These are phyloP conservation scores for Zaprionus taronus DNA, from an alignment of 1,140 invertebrate genomes.

Conservation along the genomic window DNA sequence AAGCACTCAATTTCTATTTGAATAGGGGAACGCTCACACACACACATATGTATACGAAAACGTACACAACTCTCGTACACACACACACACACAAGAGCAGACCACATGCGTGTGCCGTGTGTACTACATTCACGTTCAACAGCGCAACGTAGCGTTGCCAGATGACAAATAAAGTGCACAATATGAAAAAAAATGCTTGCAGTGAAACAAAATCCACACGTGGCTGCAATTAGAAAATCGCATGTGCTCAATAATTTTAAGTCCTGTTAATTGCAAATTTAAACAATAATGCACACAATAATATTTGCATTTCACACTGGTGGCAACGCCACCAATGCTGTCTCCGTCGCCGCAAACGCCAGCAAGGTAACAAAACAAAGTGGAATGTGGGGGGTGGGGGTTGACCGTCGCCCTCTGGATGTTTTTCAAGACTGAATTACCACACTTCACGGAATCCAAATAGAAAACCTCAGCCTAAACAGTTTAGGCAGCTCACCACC, in stretches of 20 bases:
- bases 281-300: slow-evolving; percentile 12
- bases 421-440: slow-evolving; percentile 29
- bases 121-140: slow-evolving; percentile 40
- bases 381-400: slow-evolving; percentile 14
- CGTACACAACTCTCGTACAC: slow-evolving; percentile 16
- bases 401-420: slow-evolving; percentile 10
- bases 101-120: slow-evolving; percentile 31
- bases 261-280: background rate
- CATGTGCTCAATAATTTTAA: slow-evolving; percentile 5
- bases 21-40: slow-evolving; percentile 61
- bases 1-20: slow-evolving; percentile 78
- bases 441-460: background rate
- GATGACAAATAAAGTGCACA: slow-evolving; percentile 28
- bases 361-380: slow-evolving; percentile 39
- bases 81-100: slow-evolving; percentile 21
- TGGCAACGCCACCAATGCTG: slow-evolving; percentile 36
- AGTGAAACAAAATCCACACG: slow-evolving; percentile 17
- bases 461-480: background rate
- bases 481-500: background rate
- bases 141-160: slow-evolving; percentile 53
- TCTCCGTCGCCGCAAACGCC: background rate
- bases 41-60: slow-evolving; percentile 23
- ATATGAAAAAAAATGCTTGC: slow-evolving; percentile 18
- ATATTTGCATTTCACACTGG: slow-evolving; percentile 12
- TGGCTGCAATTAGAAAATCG: slow-evolving; percentile 25